phyloP scores from a whole-genome alignment of 1,140 invertebrate genomes.

The Grapholita molesta region DNA sequence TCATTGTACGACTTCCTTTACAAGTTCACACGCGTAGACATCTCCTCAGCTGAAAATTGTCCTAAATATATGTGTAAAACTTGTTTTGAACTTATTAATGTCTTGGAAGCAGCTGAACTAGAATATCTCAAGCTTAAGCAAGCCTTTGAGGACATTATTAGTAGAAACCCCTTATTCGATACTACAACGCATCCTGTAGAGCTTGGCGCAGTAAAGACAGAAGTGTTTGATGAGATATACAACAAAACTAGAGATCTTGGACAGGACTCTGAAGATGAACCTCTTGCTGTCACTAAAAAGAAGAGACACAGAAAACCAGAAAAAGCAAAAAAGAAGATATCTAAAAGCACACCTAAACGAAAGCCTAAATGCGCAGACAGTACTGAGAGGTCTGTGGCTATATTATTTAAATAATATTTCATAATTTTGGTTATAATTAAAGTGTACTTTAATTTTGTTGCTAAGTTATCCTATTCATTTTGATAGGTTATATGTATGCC shows the following conservation, averaged over 20 bases:
- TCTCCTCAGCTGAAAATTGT: slow-evolving; percentile 29
- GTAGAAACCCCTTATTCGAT: slow-evolving; percentile 62
- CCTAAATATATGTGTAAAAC: slow-evolving; percentile 56
- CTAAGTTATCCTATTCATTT: too few species aligned
- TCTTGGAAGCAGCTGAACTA: slow-evolving; percentile 58
- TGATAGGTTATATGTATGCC: too few species aligned
- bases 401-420: background rate
- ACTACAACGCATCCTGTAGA: slow-evolving; percentile 23
- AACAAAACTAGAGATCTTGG: slow-evolving; percentile 18
- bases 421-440: too few species aligned
- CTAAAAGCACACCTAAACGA: slow-evolving; percentile 32
- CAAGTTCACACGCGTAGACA: slow-evolving; percentile 44
- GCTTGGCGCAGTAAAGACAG: slow-evolving; percentile 47
- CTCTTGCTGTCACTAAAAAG: slow-evolving; percentile 57
- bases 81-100: slow-evolving; percentile 59
- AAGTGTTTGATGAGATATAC: slow-evolving; percentile 22
- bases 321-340: slow-evolving; percentile 51
- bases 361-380: slow-evolving; percentile 25
- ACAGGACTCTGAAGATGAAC: slow-evolving; percentile 71
- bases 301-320: slow-evolving; percentile 49
- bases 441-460: too few species aligned
- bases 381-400: slow-evolving; percentile 22
- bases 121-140: slow-evolving; percentile 63
- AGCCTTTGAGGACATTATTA: slow-evolving; percentile 59
- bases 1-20: slow-evolving; percentile 48